Percentiles rank a stretch among this genome's conserved stretches.
phyloP scores from a whole-genome alignment of 1,140 invertebrate genomes.

The Subanguina moxae region DNA sequence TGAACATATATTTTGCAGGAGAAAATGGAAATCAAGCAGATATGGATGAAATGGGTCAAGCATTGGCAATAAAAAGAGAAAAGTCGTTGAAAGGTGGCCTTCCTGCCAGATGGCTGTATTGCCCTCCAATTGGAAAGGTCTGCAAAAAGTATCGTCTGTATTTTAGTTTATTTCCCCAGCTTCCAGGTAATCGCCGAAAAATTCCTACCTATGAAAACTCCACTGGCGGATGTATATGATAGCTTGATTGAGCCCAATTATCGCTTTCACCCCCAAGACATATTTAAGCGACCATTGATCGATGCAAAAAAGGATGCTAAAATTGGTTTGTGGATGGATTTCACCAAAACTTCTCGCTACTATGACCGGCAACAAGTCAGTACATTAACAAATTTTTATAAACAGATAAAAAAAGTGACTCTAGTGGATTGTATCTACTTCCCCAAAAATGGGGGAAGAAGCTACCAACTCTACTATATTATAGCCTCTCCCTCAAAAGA shows the following conservation, averaged over 20 bases:
- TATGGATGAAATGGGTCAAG: neutral
- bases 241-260: slow-evolving; percentile 37
- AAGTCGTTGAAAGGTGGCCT: slow-evolving; percentile 11
- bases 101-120: slow-evolving; percentile 54
- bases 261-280: slow-evolving; percentile 44
- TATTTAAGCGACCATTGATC: slow-evolving; percentile 27
- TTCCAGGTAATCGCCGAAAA: slow-evolving; percentile 40
- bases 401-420: too few relatives aligned
- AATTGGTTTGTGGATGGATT: slow-evolving; percentile 88
- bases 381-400: slow-evolving; percentile 64
- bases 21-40: neutral
- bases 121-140: slow-evolving; percentile 55
- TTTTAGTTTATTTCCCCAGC: neutral
- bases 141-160: neutral
- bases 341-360: slow-evolving; percentile 89
- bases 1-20: too few relatives aligned
- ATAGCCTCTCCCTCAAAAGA: too few relatives aligned
- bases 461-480: too few relatives aligned
- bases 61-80: neutral
- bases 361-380: slow-evolving; percentile 77
- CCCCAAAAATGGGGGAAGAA: too few relatives aligned
- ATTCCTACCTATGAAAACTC: slow-evolving; percentile 59
- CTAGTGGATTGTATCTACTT: too few relatives aligned
- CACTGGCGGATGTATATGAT: slow-evolving; percentile 50
- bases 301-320: slow-evolving; percentile 62